These are phyloP conservation scores for Henricia sp. DNA, from an alignment of 53 echinoderm and acorn worm genomes.

Conservation along the genomic window DNA sequence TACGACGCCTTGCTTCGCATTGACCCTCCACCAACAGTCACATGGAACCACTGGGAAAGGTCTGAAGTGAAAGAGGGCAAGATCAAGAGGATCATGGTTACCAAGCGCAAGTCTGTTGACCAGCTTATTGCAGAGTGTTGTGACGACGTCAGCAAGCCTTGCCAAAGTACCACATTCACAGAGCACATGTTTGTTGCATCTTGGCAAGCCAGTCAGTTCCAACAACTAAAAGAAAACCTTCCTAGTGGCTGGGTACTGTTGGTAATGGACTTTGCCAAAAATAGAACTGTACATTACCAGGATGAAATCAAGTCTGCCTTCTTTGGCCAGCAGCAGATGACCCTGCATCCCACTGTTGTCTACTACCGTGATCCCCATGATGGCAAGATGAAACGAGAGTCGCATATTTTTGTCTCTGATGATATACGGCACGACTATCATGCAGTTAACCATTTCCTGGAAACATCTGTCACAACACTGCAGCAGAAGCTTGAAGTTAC, in stretches of 20 bases:
- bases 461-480: conserved; percentile 39
- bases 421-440: conserved; percentile 64
- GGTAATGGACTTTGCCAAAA: conserved; percentile 75
- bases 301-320: conserved; percentile 71
- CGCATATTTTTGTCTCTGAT: conserved; percentile 60
- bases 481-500: conserved; percentile 1
- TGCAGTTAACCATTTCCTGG: conserved; percentile 62
- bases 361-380: conserved; percentile 23
- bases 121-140: conserved; percentile 36
- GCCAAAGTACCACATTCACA: conserved; percentile 43
- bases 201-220: conserved; percentile 63
- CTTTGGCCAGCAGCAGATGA: conserved; percentile 51
- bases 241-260: conserved; percentile 52
- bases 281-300: conserved; percentile 49
- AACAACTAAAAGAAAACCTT: conserved; percentile 60
- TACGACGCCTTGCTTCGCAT: conserved; percentile 23
- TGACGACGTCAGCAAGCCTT: conserved; percentile 34
- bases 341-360: conserved; percentile 60
- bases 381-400: conserved; percentile 45
- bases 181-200: conserved; percentile 40
- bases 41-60: conserved; percentile 57
- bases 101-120: conserved; percentile 39
- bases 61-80: conserved; percentile 15
- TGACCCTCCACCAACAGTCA: conserved; percentile 13
- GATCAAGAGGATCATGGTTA: conserved; percentile 43